Conservation (phyloP, 2,797 vertebrate species). For the Urophycis tenuis region DNA sequence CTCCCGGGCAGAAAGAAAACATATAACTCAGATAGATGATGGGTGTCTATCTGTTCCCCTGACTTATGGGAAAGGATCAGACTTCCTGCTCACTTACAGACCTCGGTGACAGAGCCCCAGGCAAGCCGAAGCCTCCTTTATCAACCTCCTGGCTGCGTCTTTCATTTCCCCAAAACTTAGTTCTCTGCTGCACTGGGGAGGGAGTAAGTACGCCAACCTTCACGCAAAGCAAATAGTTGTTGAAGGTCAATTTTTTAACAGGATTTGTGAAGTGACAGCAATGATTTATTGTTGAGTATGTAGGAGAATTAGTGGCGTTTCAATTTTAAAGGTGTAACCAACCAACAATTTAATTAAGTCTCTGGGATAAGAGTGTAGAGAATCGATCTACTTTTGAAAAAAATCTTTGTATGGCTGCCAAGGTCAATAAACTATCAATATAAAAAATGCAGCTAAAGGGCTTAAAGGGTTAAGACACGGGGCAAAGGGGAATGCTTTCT, state of each 20-base stretch:
- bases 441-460: neutral
- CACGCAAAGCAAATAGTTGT: neutral
- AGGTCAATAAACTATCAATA: neutral
- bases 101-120: neutral
- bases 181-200: neutral
- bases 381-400: neutral
- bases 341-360: neutral
- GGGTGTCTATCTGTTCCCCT: neutral
- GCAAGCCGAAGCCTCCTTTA: neutral
- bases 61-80: neutral
- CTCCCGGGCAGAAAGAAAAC: neutral
- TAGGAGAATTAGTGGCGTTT: neutral
- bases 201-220: neutral
- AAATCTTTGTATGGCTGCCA: neutral
- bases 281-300: neutral
- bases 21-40: neutral
- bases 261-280: neutral
- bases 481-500: neutral
- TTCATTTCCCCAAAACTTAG: neutral
- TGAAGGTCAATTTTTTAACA: neutral
- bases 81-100: neutral
- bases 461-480: neutral
- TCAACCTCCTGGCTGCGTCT: neutral
- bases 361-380: neutral
- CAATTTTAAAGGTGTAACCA: neutral